A percentile compares a stretch with the other conserved stretches of the same genome.
Evolutionary conservation across 1,140 invertebrate species (phyloP).

Genomic region (Micrasema longulum): DNA sequence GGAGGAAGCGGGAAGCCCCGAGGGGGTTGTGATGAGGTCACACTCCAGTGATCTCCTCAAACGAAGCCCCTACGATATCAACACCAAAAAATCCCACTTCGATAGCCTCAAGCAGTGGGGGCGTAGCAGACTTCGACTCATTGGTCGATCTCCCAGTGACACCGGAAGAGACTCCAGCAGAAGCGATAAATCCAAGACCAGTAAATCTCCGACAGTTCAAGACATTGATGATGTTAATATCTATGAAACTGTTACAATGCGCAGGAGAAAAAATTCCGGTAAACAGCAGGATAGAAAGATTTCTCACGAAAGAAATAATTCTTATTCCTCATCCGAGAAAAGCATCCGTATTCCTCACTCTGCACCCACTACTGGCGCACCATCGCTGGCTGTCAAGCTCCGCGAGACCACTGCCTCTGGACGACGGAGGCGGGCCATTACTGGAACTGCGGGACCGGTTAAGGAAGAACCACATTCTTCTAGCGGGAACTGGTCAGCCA

Average conservation of each 20-base stretch:
- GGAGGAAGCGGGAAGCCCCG: slow-evolving; percentile 69
- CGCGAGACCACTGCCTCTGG: slow-evolving; percentile 76
- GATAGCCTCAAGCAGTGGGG: slow-evolving; percentile 87
- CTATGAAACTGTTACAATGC: slow-evolving; percentile 74
- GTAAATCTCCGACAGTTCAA: slow-evolving; percentile 59
- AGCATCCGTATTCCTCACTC: slow-evolving; percentile 70
- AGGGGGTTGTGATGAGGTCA: slow-evolving; percentile 69
- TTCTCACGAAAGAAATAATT: slow-evolving; percentile 79
- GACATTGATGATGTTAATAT: slow-evolving; percentile 72
- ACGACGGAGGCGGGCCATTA: slow-evolving; percentile 67
- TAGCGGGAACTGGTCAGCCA: slow-evolving; percentile 94
- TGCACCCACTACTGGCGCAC: slow-evolving; percentile 64
- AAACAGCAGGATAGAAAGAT: slow-evolving; percentile 66
- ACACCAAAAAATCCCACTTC: slow-evolving; percentile 79
- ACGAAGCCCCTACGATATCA: slow-evolving; percentile 70
- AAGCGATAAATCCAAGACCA: slow-evolving; percentile 60
- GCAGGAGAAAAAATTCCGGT: slow-evolving; percentile 66
- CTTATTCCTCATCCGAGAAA: slow-evolving; percentile 79
- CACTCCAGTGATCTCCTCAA: slow-evolving; percentile 77
- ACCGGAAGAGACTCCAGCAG: slow-evolving; percentile 66
- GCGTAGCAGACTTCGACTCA: slow-evolving; percentile 78
- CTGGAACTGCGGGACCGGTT: slow-evolving; percentile 63
- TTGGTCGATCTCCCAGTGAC: slow-evolving; percentile 72
- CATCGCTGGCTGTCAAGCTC: slow-evolving; percentile 77
- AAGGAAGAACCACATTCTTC: slow-evolving; percentile 88